These are phyloP conservation scores for Dexiosoma caninum DNA, from an alignment of 2,888 invertebrate genomes.

Conservation along the genomic window DNA sequence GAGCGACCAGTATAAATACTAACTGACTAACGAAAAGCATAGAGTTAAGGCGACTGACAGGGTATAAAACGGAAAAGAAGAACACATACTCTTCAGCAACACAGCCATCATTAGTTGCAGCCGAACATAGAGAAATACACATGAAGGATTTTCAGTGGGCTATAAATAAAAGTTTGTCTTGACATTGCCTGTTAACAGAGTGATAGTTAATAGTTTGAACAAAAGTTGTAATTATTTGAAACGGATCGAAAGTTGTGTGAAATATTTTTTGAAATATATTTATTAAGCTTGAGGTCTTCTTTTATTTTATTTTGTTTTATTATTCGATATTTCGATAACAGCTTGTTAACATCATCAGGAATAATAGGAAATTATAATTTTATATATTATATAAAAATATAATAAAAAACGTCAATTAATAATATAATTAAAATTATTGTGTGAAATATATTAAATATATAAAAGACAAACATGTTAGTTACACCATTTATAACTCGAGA, in stretches of 20 bases:
- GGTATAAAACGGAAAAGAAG: not conserved
- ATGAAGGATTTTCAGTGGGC: constrained; percentile 34
- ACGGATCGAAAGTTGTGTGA: not conserved
- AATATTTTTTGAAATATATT: no score
- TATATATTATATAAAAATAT: no score
- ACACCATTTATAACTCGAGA: no score
- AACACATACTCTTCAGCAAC: not conserved
- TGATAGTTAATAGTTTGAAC: not conserved
- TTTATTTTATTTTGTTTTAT: no score
- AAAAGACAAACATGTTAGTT: no score
- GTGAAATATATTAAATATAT: no score
- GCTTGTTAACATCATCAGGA: no score
- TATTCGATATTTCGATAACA: no score
- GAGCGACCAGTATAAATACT: constrained; percentile 10
- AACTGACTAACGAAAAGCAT: constrained; percentile 20
- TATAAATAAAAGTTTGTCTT: constrained; percentile 55
- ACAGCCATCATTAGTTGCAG: constrained; percentile 5
- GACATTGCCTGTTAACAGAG: constrained; percentile 16
- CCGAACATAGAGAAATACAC: not conserved
- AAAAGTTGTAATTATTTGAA: not conserved
- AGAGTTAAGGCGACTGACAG: not conserved
- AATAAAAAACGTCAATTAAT: no score
- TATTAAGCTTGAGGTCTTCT: no score
- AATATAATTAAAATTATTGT: no score
- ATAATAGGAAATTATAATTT: no score